These are phyloP conservation scores for Brachionichthys hirsutus DNA, from an alignment of 2,113 vertebrate genomes.

Conservation along the genomic window DNA sequence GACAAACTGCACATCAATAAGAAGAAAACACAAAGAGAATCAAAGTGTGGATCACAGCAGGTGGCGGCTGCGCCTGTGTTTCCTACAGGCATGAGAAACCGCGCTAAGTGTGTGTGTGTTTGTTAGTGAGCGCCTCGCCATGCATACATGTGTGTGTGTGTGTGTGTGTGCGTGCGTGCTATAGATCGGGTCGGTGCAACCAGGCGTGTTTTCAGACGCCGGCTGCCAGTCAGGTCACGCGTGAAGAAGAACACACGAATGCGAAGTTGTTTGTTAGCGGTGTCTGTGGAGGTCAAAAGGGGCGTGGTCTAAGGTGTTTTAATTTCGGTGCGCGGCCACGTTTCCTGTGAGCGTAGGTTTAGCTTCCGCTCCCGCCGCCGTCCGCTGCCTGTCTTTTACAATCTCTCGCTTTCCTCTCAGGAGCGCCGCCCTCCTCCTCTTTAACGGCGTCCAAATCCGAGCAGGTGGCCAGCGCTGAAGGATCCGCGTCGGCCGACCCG, in stretches of 20 bases:
- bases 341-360: too few species aligned
- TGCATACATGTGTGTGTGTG: background rate
- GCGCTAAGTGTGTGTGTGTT: constrained; percentile 42
- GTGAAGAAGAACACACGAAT: too few species aligned
- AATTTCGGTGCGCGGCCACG: too few species aligned
- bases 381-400: constrained; percentile 61
- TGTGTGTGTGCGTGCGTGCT: constrained; percentile 46
- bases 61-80: constrained; percentile 53
- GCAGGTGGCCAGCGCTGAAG: constrained; percentile 61
- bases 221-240: constrained; percentile 46
- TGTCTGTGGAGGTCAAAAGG: too few species aligned
- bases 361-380: constrained; percentile 44
- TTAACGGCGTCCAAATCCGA: constrained; percentile 51
- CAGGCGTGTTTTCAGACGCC: constrained; percentile 61
- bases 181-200: constrained; percentile 72
- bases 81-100: constrained; percentile 62
- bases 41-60: constrained; percentile 68
- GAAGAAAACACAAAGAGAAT: constrained; percentile 62
- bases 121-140: background rate
- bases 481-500: constrained; percentile 41
- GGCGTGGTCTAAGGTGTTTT: too few species aligned
- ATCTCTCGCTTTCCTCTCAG: constrained; percentile 38
- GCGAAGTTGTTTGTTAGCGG: too few species aligned
- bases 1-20: constrained; percentile 65
- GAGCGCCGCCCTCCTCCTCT: constrained; percentile 56